Evolutionary conservation across 2,888 invertebrate species (phyloP).

Genomic region (Branchipolynoe longqiensis): DNA sequence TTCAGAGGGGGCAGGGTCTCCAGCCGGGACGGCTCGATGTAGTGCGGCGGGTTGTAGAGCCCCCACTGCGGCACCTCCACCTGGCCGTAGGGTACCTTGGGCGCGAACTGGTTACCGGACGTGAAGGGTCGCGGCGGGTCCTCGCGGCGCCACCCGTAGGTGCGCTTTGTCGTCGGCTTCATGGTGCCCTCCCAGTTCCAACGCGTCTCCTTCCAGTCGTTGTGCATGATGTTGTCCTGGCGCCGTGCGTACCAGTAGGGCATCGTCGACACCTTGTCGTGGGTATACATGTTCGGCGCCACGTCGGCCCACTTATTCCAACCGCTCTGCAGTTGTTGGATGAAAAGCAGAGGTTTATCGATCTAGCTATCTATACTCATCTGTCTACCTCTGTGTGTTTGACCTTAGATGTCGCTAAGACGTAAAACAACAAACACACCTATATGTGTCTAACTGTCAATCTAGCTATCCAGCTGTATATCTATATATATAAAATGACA

Average conservation of each 20-base stretch:
- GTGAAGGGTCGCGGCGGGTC: slow-evolving; percentile 72
- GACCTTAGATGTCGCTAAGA: no score
- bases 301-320: slow-evolving; percentile 80
- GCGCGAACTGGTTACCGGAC: slow-evolving; percentile 70
- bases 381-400: no score
- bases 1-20: slow-evolving; percentile 83
- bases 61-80: slow-evolving; percentile 79
- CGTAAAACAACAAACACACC: no score
- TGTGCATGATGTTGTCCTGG: slow-evolving; percentile 73
- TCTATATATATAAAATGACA: neutral
- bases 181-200: slow-evolving; percentile 69
- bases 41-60: slow-evolving; percentile 77
- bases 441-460: no score
- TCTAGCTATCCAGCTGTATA: neutral
- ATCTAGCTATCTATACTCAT: no score
- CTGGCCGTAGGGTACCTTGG: slow-evolving; percentile 72
- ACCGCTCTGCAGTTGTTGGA: slow-evolving; percentile 74
- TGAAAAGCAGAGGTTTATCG: neutral
- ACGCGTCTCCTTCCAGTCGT: slow-evolving; percentile 67
- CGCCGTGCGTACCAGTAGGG: slow-evolving; percentile 80
- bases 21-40: slow-evolving; percentile 76
- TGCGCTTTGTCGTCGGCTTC: slow-evolving; percentile 75
- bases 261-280: slow-evolving; percentile 73
- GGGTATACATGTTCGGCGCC: slow-evolving; percentile 79
- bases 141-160: slow-evolving; percentile 72